Conservation (phyloP, 2,888 invertebrate species). For the Yponomeuta malinellus region DNA sequence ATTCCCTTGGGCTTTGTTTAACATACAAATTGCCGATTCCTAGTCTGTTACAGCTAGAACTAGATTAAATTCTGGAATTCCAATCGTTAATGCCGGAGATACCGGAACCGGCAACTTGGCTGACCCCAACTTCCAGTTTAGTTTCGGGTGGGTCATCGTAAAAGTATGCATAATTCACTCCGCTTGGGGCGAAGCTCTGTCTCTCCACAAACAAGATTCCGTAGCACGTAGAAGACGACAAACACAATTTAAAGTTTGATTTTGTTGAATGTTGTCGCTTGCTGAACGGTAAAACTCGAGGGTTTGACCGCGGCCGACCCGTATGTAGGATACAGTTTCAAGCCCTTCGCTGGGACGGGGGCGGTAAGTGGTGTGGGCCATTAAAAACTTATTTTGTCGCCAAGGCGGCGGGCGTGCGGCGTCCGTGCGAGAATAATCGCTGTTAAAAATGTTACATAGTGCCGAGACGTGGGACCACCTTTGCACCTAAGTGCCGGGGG, state of each 20-base stretch:
- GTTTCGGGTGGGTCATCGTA: constrained; percentile 1
- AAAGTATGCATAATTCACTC: neutral
- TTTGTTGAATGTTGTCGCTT: constrained; percentile 2
- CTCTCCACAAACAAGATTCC: neutral
- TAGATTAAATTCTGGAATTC: neutral
- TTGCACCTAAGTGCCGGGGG: constrained; percentile 5
- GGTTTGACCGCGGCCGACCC: constrained; percentile 25
- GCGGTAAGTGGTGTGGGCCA: constrained; percentile 40
- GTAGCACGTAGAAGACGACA: neutral
- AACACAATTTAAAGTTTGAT: constrained; percentile 11
- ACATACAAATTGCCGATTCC: neutral
- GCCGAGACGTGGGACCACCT: constrained; percentile 16
- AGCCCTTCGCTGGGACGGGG: constrained; percentile 31
- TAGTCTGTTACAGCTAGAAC: neutral
- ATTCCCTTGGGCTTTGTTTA: constrained; percentile 1
- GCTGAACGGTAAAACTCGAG: constrained; percentile 31
- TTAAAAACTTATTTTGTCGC: constrained; percentile 46
- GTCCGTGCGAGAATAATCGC: constrained; percentile 28
- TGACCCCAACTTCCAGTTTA: neutral
- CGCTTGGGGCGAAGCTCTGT: neutral
- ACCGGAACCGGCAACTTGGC: neutral
- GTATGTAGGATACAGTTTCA: constrained; percentile 34
- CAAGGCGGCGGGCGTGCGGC: constrained; percentile 20
- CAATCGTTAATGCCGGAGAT: neutral
- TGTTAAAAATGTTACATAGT: constrained; percentile 32